Percentiles rank a stretch among this genome's conserved stretches.
phyloP scores from a whole-genome alignment of 2,113 vertebrate species.

The Pholis gunnellus region DNA sequence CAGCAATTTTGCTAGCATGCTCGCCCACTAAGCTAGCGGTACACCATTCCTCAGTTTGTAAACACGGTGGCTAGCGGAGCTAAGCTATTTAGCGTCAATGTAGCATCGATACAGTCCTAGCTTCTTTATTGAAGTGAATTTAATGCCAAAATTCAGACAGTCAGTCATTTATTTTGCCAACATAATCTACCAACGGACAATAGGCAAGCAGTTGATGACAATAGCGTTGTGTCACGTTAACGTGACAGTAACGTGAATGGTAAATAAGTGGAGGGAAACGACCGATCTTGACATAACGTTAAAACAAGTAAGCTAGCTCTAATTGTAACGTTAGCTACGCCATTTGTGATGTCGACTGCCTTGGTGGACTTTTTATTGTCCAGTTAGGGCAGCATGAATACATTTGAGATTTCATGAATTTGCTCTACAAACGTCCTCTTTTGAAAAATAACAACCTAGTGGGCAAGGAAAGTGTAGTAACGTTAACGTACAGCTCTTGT shows the following conservation, averaged over 20 bases:
- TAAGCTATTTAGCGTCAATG: constrained; percentile 55
- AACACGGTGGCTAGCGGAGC: constrained; percentile 54
- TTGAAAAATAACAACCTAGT: background rate
- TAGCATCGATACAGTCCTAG: background rate
- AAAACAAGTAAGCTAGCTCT: constrained; percentile 32
- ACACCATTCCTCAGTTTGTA: constrained; percentile 43
- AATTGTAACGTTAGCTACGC: background rate
- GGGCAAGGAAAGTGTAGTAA: background rate
- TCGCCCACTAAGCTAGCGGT: background rate
- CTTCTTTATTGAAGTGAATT: background rate
- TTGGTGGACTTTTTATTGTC: background rate
- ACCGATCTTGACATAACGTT: constrained; percentile 13
- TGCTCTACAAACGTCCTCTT: background rate
- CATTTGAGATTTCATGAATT: background rate
- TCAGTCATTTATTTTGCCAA: background rate
- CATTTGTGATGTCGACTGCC: background rate
- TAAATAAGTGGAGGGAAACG: constrained; percentile 62
- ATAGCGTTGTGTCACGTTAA: background rate
- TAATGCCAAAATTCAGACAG: background rate
- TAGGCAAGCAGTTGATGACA: accelerated
- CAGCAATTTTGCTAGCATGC: constrained; percentile 31
- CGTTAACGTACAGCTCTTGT: background rate
- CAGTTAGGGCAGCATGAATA: no score
- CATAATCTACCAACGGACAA: background rate
- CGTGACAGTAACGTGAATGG: background rate